Conservation (phyloP, 2,888 invertebrate species). For the Agriotes lineatus region DNA sequence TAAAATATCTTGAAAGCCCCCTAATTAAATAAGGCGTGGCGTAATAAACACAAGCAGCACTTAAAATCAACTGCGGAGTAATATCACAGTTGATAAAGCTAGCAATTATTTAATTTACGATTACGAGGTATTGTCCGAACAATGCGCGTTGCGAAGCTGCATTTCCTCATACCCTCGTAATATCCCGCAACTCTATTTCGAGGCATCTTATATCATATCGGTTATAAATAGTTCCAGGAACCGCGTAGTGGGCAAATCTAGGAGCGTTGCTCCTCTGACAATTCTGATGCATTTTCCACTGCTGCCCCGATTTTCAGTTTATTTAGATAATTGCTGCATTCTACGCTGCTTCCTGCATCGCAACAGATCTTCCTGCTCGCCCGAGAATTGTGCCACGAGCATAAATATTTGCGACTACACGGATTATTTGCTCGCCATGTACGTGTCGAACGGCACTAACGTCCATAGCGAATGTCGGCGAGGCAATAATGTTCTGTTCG, state of each 20-base stretch:
- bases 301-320: slow-evolving; percentile 16
- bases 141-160: neutral
- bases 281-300: slow-evolving; percentile 9
- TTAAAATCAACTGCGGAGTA: neutral
- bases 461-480: too few relatives aligned
- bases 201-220: slow-evolving; percentile 19
- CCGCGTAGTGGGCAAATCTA: neutral
- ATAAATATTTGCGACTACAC: neutral
- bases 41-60: neutral
- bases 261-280: slow-evolving; percentile 14
- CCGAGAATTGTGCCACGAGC: neutral
- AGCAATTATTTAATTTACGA: slow-evolving; percentile 2
- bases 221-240: slow-evolving; percentile 26
- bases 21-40: neutral
- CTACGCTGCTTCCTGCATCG: neutral
- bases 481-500: too few relatives aligned
- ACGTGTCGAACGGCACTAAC: too few relatives aligned
- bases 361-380: neutral
- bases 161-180: neutral
- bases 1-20: too few relatives aligned
- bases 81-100: slow-evolving; percentile 4
- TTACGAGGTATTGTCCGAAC: slow-evolving; percentile 12
- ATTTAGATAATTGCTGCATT: slow-evolving; percentile 15
- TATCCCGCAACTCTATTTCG: slow-evolving; percentile 11
- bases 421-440: neutral